phyloP scores from a whole-genome alignment of 1,140 invertebrate species.

The Brachionus rotundiformis region DNA sequence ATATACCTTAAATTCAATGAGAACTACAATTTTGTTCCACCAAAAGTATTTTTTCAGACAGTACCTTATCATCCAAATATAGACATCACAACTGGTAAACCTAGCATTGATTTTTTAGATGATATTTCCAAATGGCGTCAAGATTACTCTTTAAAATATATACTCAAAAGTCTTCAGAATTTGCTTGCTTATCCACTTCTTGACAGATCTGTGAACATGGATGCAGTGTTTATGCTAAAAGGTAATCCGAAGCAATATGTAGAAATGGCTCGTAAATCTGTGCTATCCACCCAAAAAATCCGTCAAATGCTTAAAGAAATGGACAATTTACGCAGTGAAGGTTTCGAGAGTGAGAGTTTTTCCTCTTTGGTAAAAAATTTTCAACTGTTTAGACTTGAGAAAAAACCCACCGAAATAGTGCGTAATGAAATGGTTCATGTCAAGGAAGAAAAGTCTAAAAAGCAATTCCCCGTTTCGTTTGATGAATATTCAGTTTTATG shows the following conservation, averaged over 20 bases:
- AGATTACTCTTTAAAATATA: conserved; percentile 7
- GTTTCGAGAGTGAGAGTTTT: background rate
- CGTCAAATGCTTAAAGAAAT: conserved; percentile 34
- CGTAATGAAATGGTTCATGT: background rate
- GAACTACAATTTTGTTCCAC: conserved; percentile 36
- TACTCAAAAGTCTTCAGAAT: conserved; percentile 39
- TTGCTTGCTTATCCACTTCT: conserved; percentile 24
- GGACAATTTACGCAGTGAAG: background rate
- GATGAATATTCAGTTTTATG: conserved; percentile 41
- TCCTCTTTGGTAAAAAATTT: background rate
- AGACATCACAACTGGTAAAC: conserved; percentile 29
- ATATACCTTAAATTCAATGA: conserved; percentile 36
- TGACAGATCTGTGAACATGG: conserved; percentile 39
- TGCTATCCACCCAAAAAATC: conserved; percentile 24
- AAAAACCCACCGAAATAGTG: conserved; percentile 12
- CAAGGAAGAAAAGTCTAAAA: background rate
- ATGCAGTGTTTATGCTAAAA: conserved; percentile 50
- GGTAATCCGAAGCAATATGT: conserved; percentile 44
- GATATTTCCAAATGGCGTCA: conserved; percentile 32
- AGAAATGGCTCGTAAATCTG: background rate
- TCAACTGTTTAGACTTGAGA: conserved; percentile 25
- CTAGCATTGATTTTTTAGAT: conserved; percentile 46
- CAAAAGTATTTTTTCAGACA: conserved; percentile 47
- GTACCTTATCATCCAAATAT: conserved; percentile 49
- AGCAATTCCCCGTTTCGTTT: background rate